Evolutionary conservation across 2,888 invertebrate genomes (phyloP), one percentile per base, ranked within the genome.

Genomic region (Sepiola atlantica): DNA sequence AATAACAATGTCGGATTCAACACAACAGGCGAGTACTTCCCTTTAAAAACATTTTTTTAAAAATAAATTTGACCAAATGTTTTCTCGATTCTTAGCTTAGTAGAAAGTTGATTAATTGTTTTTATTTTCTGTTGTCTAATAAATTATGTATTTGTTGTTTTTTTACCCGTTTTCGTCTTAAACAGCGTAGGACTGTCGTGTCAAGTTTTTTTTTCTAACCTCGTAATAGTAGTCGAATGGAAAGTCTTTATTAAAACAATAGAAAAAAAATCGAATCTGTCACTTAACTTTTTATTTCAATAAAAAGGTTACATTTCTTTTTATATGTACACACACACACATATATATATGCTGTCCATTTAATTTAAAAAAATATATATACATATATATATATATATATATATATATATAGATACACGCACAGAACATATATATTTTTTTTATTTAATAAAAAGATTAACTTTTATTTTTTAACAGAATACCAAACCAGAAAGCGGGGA

Each of bases 11-110:
- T 92, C 92, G 54, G 92, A 92, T 55, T 55, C 92, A n/a, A 55
- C 55, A 92, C 92, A 92, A 92, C 92, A 92, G 92, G 92, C 92
- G 92, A 92, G 92, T 92, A 92, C n/a, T n/a, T 77, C 45, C n/a
- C 24, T 32, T 92, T 92, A 54, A 24, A 92, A 18, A 45, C 45
- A 92, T 92, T 54, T 54, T 55, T 55, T 45, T 14, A 14, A n/a
- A 55, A 54, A 92, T 35, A 45, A 92, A 20, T 14, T 92, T 28
- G 54, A 18, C n/a, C 12, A 3, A 20, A 28, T 28, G 20, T 55
- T 28, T 54, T 24, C 2, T 14, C 24, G 18, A n/a, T 92, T 54
- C 18, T 45, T 92, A 45, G 16, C 21, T 92, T 45, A 55, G 16
- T 18, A 28, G 4, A 55, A 54, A 92, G 18, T 55, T n/a, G 24